Conservation (phyloP, 30 jellyfish, hydroid and myxozoan species). For the Calvadosia cruxmelitensis region DNA sequence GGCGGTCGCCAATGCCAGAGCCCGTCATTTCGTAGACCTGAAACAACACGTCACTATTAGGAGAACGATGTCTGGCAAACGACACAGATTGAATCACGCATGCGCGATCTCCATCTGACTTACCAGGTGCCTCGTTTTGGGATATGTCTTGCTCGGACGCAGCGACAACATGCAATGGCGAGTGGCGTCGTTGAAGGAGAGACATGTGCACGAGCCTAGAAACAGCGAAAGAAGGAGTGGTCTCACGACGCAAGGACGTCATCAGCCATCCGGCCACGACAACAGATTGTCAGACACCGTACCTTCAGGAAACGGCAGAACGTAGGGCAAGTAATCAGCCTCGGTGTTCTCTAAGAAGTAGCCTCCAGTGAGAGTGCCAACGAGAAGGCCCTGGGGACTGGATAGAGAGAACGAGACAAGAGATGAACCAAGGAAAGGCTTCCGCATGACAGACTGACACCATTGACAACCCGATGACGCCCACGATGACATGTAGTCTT, state of each 20-base stretch:
- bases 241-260: no score
- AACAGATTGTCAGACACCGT: no score
- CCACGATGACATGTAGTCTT: neutral
- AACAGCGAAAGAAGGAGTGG: neutral
- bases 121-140: constrained; percentile 54
- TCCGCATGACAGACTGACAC: neutral
- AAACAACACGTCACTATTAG: neutral
- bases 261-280: no score
- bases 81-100: neutral
- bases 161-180: constrained; percentile 61
- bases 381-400: constrained; percentile 80
- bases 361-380: constrained; percentile 88
- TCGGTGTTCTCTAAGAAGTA: constrained; percentile 56
- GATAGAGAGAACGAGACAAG: neutral
- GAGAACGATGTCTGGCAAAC: neutral
- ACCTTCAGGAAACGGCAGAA: constrained; percentile 67
- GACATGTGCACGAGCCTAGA: constrained; percentile 47
- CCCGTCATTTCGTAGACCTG: constrained; percentile 44
- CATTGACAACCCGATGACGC: neutral
- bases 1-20: constrained; percentile 13
- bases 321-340: constrained; percentile 47
- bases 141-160: constrained; percentile 55
- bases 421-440: neutral
- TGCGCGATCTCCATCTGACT: neutral
- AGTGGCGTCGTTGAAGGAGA: constrained; percentile 30